phyloP scores from a whole-genome alignment of 2,888 invertebrate species.

The Sclerodermus sp. region DNA sequence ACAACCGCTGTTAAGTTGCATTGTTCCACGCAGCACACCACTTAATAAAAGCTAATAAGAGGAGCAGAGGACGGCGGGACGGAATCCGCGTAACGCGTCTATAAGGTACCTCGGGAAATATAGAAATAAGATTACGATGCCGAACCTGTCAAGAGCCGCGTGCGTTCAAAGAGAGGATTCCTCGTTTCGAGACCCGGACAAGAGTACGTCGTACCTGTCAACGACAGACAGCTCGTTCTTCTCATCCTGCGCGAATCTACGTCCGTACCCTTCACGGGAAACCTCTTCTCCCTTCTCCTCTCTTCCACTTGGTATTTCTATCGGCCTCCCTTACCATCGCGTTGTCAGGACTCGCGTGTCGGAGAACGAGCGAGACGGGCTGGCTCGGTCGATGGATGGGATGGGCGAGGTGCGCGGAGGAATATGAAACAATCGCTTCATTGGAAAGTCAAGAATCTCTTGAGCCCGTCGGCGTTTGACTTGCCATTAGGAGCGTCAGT shows the following conservation, averaged over 20 bases:
- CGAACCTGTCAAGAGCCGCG: too few species aligned
- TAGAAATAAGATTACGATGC: too few species aligned
- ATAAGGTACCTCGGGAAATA: too few species aligned
- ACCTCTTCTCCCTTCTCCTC: conserved; percentile 2
- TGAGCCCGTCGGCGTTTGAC: conserved; percentile 58
- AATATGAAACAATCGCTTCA: conserved; percentile 58
- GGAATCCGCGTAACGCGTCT: too few species aligned
- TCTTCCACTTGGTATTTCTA: neutral
- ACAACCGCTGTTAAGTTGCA: too few species aligned
- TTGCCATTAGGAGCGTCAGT: conserved; percentile 59
- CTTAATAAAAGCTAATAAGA: too few species aligned
- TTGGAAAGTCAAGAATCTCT: conserved; percentile 59
- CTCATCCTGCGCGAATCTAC: conserved; percentile 22
- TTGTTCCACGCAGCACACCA: too few species aligned
- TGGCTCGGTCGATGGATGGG: conserved; percentile 35
- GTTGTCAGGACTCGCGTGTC: conserved; percentile 32
- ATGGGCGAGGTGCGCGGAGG: conserved; percentile 40
- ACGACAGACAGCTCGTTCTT: conserved; percentile 37
- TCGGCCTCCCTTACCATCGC: conserved; percentile 17
- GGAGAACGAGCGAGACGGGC: conserved; percentile 21
- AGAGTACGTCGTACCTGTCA: conserved; percentile 43
- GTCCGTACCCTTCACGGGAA: conserved; percentile 8
- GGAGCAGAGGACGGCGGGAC: too few species aligned
- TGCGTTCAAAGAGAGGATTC: too few species aligned
- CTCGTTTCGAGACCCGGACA: conserved; percentile 19